Conservation (phyloP, 2,888 invertebrate species). For the Campoplex nolae region DNA sequence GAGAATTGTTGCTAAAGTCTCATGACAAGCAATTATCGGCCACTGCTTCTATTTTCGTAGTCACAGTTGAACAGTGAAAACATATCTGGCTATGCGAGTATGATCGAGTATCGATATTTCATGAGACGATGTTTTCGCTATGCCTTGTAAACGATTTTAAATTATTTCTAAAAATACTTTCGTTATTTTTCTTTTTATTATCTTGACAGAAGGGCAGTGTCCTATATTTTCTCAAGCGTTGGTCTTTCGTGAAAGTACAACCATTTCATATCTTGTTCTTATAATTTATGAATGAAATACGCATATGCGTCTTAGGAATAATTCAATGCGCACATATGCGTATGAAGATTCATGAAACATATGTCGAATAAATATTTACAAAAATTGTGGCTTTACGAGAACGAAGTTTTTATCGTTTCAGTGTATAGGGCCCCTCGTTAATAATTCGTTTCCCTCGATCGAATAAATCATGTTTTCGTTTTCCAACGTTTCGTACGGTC, state of each 20-base stretch:
- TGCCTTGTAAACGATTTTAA: background rate
- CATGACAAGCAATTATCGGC: background rate
- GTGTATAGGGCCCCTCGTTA: background rate
- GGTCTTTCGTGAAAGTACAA: background rate
- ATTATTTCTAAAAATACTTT: background rate
- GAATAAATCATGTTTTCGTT: slow-evolving; percentile 22
- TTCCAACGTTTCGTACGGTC: background rate
- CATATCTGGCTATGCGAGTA: background rate
- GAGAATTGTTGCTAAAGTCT: background rate
- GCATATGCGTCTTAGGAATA: background rate
- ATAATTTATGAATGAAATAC: background rate
- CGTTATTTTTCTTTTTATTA: background rate
- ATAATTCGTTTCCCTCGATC: slow-evolving; percentile 13
- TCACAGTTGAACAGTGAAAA: background rate
- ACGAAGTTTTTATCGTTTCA: slow-evolving; percentile 1
- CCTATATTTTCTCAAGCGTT: background rate
- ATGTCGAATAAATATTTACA: background rate
- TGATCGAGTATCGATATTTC: background rate
- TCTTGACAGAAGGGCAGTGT: too few species aligned
- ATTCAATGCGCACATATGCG: background rate
- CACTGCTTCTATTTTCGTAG: background rate
- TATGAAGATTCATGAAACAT: background rate
- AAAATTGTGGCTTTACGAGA: background rate
- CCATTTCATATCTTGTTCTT: background rate
- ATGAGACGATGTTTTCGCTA: background rate